Conservation (phyloP, 2,113 vertebrate species). For the Gnathonemus longibarbis region DNA sequence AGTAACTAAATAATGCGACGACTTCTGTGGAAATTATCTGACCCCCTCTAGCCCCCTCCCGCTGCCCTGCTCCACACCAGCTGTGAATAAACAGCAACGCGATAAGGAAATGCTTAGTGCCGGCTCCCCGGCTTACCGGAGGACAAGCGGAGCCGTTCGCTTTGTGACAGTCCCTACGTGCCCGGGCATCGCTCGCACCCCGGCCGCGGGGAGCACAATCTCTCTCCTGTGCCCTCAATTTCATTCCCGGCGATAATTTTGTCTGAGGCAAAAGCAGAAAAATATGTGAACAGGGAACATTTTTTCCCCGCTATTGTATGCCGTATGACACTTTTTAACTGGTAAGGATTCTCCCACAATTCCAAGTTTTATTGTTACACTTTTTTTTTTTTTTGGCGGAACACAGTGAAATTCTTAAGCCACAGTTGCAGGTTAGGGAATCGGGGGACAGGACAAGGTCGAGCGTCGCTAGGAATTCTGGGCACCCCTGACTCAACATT, state of each 20-base stretch:
- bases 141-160: conserved; percentile 33
- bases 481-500: background rate
- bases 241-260: conserved; percentile 34
- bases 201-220: conserved; percentile 13
- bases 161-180: conserved; percentile 30
- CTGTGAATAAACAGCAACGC: conserved; percentile 32
- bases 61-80: background rate
- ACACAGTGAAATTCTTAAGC: background rate
- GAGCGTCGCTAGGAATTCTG: background rate
- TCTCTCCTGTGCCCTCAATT: conserved; percentile 29
- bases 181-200: background rate
- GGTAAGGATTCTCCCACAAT: background rate
- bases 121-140: conserved; percentile 28
- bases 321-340: background rate
- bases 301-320: background rate
- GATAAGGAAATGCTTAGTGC: conserved; percentile 39
- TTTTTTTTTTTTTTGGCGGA: background rate
- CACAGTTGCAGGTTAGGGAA: background rate
- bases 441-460: background rate
- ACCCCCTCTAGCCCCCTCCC: background rate
- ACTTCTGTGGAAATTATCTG: conserved; percentile 32
- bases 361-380: background rate
- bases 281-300: background rate
- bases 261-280: conserved; percentile 11
- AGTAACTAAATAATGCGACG: conserved; percentile 39